These are phyloP conservation scores for Macropodus opercularis DNA, from an alignment of 2,797 vertebrate species.

Conservation along the genomic window DNA sequence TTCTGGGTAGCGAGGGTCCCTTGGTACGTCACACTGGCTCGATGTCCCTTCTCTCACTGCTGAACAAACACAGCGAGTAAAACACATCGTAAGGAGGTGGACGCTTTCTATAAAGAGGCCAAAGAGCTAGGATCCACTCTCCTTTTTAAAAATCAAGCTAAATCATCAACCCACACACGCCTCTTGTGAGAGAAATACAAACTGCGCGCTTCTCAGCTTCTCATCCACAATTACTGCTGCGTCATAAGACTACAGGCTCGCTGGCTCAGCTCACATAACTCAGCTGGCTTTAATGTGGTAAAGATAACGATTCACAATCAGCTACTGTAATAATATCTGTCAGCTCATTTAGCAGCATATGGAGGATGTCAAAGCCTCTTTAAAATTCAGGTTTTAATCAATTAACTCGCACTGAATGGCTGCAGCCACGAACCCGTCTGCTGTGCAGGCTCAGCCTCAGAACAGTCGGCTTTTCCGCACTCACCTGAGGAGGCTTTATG, in stretches of 20 bases:
- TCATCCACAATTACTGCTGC: conserved; percentile 3
- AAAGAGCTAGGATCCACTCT: not conserved
- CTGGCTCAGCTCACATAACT: conserved; percentile 18
- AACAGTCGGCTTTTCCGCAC: conserved; percentile 6
- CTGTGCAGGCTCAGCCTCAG: conserved; percentile 13
- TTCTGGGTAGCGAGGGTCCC: conserved; percentile 91
- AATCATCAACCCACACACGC: conserved; percentile 1
- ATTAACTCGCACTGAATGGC: conserved; percentile 29
- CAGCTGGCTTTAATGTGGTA: conserved; percentile 18
- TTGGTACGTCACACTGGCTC: conserved; percentile 93
- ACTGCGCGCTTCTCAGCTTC: not conserved
- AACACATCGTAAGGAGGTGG: not conserved
- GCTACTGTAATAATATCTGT: conserved; percentile 27
- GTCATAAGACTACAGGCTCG: conserved; percentile 14
- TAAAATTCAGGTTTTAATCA: conserved; percentile 24
- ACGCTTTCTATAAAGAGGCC: not conserved
- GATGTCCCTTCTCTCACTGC: conserved; percentile 83
- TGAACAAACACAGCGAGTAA: conserved; percentile 36
- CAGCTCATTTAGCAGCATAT: conserved; percentile 54
- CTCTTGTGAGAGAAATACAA: conserved; percentile 9
- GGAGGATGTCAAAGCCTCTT: conserved; percentile 26
- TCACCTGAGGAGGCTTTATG: conserved; percentile 13
- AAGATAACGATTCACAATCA: conserved; percentile 34
- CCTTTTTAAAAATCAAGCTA: conserved; percentile 12
- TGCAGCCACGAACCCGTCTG: conserved; percentile 12